Evolutionary conservation across 2,113 vertebrate species (phyloP).

Genomic region (Ctenomys sociabilis): DNA sequence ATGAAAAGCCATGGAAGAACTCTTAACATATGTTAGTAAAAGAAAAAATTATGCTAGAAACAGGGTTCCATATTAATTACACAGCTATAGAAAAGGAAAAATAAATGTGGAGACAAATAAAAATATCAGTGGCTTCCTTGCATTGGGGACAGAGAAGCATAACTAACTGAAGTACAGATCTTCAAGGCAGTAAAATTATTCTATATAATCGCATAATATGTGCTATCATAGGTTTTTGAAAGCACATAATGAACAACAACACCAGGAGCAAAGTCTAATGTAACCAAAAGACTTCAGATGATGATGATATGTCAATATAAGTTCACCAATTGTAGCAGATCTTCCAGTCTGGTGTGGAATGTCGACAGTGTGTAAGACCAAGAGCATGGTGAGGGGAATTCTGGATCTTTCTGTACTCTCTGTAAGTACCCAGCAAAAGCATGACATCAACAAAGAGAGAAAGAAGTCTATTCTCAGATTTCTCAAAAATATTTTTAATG

Average conservation of each 20-base stretch:
- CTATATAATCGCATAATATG: not conserved
- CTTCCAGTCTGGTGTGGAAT: not conserved
- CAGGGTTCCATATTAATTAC: not conserved
- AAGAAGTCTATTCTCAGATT: not conserved
- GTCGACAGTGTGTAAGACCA: not conserved
- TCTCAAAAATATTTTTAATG: not conserved
- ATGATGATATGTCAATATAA: not conserved
- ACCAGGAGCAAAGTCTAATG: not conserved
- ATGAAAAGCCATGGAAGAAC: not conserved
- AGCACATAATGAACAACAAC: not conserved
- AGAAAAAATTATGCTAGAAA: not conserved
- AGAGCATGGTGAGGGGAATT: not conserved
- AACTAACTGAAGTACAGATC: not conserved
- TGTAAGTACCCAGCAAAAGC: not conserved
- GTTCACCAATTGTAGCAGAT: not conserved
- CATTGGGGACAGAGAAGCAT: not conserved
- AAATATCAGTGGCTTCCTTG: not conserved
- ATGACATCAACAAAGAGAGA: not conserved
- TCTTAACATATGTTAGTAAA: not conserved
- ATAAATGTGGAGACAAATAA: not conserved
- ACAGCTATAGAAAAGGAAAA: not conserved
- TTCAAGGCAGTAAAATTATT: not conserved
- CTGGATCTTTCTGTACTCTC: not conserved
- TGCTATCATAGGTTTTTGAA: not conserved
- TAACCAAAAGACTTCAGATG: not conserved